phyloP scores from a whole-genome alignment of 2,888 invertebrate genomes.

The Drosophila hamatofila region DNA sequence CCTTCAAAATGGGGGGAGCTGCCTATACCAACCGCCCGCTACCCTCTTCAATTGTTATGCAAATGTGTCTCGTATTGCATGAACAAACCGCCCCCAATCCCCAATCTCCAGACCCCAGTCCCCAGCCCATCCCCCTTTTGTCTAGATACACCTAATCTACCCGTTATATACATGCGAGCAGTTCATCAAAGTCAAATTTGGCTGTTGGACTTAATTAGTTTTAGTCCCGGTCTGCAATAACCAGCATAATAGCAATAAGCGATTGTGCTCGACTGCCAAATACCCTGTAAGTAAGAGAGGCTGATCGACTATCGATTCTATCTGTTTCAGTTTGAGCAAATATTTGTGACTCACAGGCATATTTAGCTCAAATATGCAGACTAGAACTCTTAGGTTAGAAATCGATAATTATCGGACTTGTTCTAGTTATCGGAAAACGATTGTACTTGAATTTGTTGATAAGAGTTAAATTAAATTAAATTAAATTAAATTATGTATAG shows the following conservation, averaged over 20 bases:
- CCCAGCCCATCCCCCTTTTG: neutral
- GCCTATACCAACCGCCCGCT: neutral
- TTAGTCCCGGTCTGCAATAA: constrained; percentile 27
- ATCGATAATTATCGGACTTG: neutral
- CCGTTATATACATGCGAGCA: constrained; percentile 1
- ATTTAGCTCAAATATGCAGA: neutral
- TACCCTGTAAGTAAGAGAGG: neutral
- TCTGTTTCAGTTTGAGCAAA: neutral
- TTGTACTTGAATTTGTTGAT: too few relatives aligned
- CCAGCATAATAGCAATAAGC: neutral
- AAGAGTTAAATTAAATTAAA: too few relatives aligned
- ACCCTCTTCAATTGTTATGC: constrained; percentile 35
- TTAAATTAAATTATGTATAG: too few relatives aligned
- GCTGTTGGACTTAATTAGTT: constrained; percentile 50
- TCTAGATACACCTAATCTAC: neutral
- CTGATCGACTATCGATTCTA: neutral
- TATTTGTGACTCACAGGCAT: neutral
- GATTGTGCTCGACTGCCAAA: neutral
- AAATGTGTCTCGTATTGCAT: constrained; percentile 44
- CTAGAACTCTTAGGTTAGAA: too few relatives aligned
- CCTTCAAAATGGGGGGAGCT: constrained; percentile 1
- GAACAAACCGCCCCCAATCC: neutral
- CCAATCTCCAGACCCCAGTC: too few relatives aligned
- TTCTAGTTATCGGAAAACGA: neutral
- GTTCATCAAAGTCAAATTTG: constrained; percentile 44